Base-by-base conservation (phyloP, 1,140 invertebrate genomes). In the Ostrea denselamellosa region DNA sequence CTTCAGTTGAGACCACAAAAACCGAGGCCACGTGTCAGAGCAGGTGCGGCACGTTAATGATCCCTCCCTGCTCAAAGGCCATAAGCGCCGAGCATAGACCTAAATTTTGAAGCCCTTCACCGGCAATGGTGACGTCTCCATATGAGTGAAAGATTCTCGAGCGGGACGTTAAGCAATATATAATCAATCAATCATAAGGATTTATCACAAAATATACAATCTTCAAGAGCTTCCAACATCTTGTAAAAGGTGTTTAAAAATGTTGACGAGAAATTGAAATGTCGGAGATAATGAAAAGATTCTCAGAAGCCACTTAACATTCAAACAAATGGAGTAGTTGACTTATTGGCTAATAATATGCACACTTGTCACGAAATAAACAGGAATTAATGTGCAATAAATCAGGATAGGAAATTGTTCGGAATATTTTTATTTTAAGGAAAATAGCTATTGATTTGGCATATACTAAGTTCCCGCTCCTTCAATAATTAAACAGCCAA, bases 301-400 rank as follows among this genome's bases (percentile, higher is more conserved):
- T 28, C 68, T 28, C 28, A 77, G 28, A 28, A 17, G 10, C 17
- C 28, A 14, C 25, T 28, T 8, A 10, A 34, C 68, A 25, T 77
- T 77, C 68, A 77, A 77, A 77, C 28, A 77, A 77, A 62, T 62
- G 58, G n/a, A 28, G 56, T 8, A 19, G 68, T 34, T 77, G 68
- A 77, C 68, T 34, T 77, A 77, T 77, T 34, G 68, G 68, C 68
- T 28, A 77, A 77, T 77, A 77, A 25, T 77, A 77, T 34, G 68
- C 25, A 77, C 68, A 77, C 68, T 17, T 25, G 68, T 77, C 68
- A 77, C 68, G 68, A 17, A 77, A 77, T 34, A 77, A 77, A 77
- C 68, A 19, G 68, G 68, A 9, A 22, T 77, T 77, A 77, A 77
- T 77, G 68, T 77, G 68, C 68, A 77, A 77, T 77, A 77, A 77